Base-by-base conservation (phyloP, 2,797 vertebrate genomes). In the Erpetoichthys calabaricus region DNA sequence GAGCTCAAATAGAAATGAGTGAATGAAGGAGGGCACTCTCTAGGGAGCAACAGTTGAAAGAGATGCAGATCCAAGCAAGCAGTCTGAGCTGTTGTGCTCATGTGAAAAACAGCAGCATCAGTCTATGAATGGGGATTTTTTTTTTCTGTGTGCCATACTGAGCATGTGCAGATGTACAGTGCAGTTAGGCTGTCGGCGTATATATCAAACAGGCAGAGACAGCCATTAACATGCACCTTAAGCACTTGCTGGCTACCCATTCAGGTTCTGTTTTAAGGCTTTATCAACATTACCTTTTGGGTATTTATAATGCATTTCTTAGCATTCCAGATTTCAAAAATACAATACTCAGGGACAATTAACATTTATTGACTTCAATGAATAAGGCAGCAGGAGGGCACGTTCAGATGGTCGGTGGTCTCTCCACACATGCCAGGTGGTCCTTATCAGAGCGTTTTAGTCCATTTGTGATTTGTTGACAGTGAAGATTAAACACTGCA, bases 131-230 rank as follows among this genome's bases (percentile, higher is more conserved):
- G 71, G 66, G 70, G 66, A 65, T 62, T 25, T 25, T 25, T 25
- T 25, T 25, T 25, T 25, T 25, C 46, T 65, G 59, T 55, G 62
- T 54, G 62, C 63, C 68, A 54, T 53, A 80, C 71, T 1, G 83
- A 85, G 85, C 84, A 84, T 86, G 84, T 80, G 83, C 81, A n/a
- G 62, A 72, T 64, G 68, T 61, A 72, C 68, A 55, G 61, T 59
- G 60, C 77, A 69, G 71, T 59, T 57, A 45, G 63, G 63, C 55
- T 56, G 65, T 59, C 25, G 68, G 53, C 65, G 64, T 65, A 64
- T 54, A 70, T 10, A 2, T 64, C 58, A 57, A 50, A 57, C 53
- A 25, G 56, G 57, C 52, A 41, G 56, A 51, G 57, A 43, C 59
- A 56, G 43, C 53, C 44, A 65, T 68, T 63, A 58, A 51, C 60